Evolutionary conservation across 2,797 vertebrate genomes (phyloP).

Genomic region (Gadopsis bispinosus): DNA sequence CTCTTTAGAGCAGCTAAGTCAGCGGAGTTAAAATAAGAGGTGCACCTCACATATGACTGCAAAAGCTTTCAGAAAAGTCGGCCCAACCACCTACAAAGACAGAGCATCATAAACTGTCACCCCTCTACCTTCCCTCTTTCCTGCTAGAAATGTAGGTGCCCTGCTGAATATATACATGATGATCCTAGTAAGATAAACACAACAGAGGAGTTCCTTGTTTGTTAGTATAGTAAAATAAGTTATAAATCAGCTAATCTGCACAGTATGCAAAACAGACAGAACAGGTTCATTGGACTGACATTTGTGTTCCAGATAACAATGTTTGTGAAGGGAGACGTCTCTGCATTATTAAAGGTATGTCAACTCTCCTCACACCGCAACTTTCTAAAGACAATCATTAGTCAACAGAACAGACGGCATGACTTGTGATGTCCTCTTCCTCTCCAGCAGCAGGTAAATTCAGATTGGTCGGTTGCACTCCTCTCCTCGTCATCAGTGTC

Average conservation of each 20-base stretch:
- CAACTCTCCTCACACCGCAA: neutral
- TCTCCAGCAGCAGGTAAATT: neutral
- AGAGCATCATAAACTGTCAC: conserved; percentile 25
- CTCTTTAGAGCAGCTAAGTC: neutral
- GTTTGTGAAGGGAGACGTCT: conserved; percentile 47
- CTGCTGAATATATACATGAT: neutral
- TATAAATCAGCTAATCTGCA: conserved; percentile 47
- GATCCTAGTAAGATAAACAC: conserved; percentile 14
- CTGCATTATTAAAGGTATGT: conserved; percentile 11
- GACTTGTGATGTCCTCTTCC: neutral
- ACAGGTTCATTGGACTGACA: conserved; percentile 32
- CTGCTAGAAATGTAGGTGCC: neutral
- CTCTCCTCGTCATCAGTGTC: neutral
- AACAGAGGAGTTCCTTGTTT: conserved; percentile 26
- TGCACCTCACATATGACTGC: conserved; percentile 13
- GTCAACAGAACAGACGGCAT: neutral
- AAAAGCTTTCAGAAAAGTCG: conserved; percentile 9
- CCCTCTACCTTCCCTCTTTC: neutral
- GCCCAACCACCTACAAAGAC: neutral
- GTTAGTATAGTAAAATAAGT: conserved; percentile 48
- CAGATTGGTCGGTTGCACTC: neutral
- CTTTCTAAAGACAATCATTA: conserved; percentile 26
- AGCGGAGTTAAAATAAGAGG: conserved; percentile 24
- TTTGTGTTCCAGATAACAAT: conserved; percentile 38
- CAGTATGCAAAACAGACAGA: conserved; percentile 38